Evolutionary conservation across 2,888 invertebrate species (phyloP).

Genomic region (Archips crataeganus): DNA sequence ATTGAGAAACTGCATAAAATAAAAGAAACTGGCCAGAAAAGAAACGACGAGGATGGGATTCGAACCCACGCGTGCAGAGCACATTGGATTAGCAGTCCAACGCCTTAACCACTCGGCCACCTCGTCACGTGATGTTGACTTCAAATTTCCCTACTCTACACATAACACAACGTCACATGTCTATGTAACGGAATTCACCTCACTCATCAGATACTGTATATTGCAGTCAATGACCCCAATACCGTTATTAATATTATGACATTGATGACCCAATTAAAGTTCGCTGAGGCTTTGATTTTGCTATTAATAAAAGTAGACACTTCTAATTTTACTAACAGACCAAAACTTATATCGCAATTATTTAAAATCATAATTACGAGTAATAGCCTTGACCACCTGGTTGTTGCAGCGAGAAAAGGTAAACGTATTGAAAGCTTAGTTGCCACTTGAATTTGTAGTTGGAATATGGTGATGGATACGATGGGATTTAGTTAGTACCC

Average conservation of each 20-base stretch:
- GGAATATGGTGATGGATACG: no score
- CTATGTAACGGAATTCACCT: background rate
- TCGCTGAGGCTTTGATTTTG: background rate
- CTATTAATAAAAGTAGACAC: background rate
- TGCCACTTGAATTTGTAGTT: no score
- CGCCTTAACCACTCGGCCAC: slow-evolving; percentile 95
- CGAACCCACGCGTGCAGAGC: slow-evolving; percentile 94
- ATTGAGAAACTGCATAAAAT: background rate
- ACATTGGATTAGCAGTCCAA: slow-evolving; percentile 95
- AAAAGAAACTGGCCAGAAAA: background rate
- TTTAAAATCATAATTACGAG: no score
- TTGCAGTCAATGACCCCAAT: slow-evolving; percentile 12
- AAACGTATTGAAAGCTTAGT: no score
- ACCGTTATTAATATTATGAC: slow-evolving; percentile 17
- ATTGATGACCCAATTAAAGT: slow-evolving; percentile 16
- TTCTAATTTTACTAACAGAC: background rate
- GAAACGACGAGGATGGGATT: slow-evolving; percentile 91
- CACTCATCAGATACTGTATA: background rate
- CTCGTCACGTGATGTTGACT: slow-evolving; percentile 81
- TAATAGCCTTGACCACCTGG: no score
- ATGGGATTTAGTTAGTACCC: no score
- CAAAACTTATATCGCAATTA: background rate
- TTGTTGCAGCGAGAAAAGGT: no score
- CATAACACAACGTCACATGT: background rate
- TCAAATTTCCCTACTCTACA: background rate